Evolutionary conservation across 2,888 invertebrate genomes (phyloP).

Genomic region (Drosophila lutescens): DNA sequence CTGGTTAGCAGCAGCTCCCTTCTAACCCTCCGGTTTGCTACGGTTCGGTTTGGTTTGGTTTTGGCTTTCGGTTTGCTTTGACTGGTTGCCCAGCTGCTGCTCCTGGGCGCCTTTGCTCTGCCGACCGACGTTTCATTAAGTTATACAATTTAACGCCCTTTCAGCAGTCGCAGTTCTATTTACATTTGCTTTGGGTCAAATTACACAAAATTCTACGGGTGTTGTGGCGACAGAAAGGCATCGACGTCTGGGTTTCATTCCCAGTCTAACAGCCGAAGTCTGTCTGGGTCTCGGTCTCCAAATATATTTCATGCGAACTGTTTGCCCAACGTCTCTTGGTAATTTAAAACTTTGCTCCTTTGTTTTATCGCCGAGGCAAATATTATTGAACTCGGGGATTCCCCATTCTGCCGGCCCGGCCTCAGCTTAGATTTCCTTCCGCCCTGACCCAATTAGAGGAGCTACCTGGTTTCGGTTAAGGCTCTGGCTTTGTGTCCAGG

Average conservation of each 20-base stretch:
- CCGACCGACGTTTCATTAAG: slow-evolving; percentile 81
- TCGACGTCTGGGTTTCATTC: slow-evolving; percentile 36
- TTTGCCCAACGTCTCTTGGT: slow-evolving; percentile 65
- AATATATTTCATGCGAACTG: slow-evolving; percentile 74
- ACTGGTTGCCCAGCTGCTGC: slow-evolving; percentile 58
- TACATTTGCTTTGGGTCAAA: slow-evolving; percentile 84
- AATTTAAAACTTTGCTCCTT: slow-evolving; percentile 67
- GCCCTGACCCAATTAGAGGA: slow-evolving; percentile 69
- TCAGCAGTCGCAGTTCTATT: slow-evolving; percentile 79
- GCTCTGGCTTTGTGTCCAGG: slow-evolving; percentile 24
- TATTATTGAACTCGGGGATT: slow-evolving; percentile 67
- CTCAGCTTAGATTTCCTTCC: slow-evolving; percentile 28
- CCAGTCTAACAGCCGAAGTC: slow-evolving; percentile 22
- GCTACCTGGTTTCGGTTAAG: slow-evolving; percentile 28
- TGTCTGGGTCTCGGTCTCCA: slow-evolving; percentile 10
- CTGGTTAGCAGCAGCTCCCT: slow-evolving; percentile 66
- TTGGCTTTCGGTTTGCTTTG: slow-evolving; percentile 65
- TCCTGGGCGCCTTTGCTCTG: neutral
- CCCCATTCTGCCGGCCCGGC: no score
- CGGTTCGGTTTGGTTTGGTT: slow-evolving; percentile 54
- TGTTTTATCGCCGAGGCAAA: slow-evolving; percentile 61
- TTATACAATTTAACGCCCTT: slow-evolving; percentile 80
- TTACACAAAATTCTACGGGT: slow-evolving; percentile 82
- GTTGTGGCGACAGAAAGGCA: slow-evolving; percentile 73
- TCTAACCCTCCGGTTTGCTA: slow-evolving; percentile 42